These are phyloP conservation scores for Apeira syringaria DNA, from an alignment of 2,888 invertebrate species.

Conservation along the genomic window DNA sequence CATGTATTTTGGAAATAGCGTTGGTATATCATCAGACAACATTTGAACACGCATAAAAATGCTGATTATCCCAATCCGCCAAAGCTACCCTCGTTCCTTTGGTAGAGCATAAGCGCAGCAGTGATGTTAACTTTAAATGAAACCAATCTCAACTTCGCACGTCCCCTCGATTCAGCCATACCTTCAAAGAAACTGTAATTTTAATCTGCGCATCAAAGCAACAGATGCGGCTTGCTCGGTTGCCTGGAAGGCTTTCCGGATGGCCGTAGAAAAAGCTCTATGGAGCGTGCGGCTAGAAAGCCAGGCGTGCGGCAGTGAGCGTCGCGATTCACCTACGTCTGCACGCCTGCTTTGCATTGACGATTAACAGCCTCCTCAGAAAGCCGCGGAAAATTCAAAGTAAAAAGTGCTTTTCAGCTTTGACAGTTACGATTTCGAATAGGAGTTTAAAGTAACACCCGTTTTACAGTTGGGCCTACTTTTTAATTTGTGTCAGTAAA, in stretches of 20 bases:
- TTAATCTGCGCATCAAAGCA: constrained; percentile 41
- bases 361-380: constrained; percentile 18
- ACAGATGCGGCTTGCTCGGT: constrained; percentile 42
- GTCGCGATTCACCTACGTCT: constrained; percentile 54
- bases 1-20: too few relatives aligned
- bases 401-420: not conserved
- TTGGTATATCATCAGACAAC: too few relatives aligned
- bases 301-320: constrained; percentile 53
- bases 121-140: too few relatives aligned
- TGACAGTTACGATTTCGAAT: constrained; percentile 15
- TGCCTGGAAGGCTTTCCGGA: constrained; percentile 15
- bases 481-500: constrained; percentile 4
- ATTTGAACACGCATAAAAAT: too few relatives aligned
- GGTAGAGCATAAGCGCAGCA: too few relatives aligned
- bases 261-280: constrained; percentile 2
- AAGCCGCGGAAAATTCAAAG: constrained; percentile 46
- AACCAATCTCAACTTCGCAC: not conserved
- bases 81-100: too few relatives aligned
- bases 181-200: constrained; percentile 28
- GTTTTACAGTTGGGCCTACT: constrained; percentile 3
- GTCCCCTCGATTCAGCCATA: constrained; percentile 15
- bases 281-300: constrained; percentile 14
- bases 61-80: too few relatives aligned
- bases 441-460: constrained; percentile 2
- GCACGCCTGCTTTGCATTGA: constrained; percentile 43